These are phyloP conservation scores for Biston betularia DNA, from an alignment of 2,888 invertebrate species.

Conservation along the genomic window DNA sequence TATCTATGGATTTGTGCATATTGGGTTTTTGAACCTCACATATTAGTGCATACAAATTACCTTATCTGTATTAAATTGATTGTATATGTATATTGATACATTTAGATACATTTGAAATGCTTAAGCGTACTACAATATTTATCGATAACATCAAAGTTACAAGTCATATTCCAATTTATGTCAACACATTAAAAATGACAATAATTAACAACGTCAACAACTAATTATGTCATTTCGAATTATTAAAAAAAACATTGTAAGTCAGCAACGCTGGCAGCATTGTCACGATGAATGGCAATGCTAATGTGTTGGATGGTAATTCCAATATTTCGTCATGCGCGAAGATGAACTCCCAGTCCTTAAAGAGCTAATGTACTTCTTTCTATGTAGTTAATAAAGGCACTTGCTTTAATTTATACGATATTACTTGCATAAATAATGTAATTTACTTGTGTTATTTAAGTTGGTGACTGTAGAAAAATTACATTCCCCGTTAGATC, in stretches of 20 bases:
- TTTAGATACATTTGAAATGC: too few relatives aligned
- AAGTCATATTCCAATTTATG: background rate
- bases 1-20: conserved; percentile 17
- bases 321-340: too few relatives aligned
- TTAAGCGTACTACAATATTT: too few relatives aligned
- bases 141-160: too few relatives aligned
- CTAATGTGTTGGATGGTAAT: too few relatives aligned
- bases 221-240: background rate
- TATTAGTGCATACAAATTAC: background rate
- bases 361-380: too few relatives aligned
- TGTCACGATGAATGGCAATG: background rate
- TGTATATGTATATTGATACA: too few relatives aligned
- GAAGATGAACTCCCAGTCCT: too few relatives aligned
- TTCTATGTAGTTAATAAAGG: too few relatives aligned
- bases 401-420: too few relatives aligned
- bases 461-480: conserved; percentile 52
- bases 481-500: conserved; percentile 31
- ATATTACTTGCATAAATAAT: background rate
- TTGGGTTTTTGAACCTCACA: background rate
- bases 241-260: too few relatives aligned
- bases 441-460: conserved; percentile 10
- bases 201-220: background rate
- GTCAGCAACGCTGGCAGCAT: background rate
- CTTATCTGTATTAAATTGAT: too few relatives aligned
- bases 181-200: background rate